Percentiles rank a stretch among this genome's conserved stretches.
These are phyloP conservation scores for Dyspetes luteomarginatus DNA, from an alignment of 2,888 invertebrate species.

Conservation along the genomic window DNA sequence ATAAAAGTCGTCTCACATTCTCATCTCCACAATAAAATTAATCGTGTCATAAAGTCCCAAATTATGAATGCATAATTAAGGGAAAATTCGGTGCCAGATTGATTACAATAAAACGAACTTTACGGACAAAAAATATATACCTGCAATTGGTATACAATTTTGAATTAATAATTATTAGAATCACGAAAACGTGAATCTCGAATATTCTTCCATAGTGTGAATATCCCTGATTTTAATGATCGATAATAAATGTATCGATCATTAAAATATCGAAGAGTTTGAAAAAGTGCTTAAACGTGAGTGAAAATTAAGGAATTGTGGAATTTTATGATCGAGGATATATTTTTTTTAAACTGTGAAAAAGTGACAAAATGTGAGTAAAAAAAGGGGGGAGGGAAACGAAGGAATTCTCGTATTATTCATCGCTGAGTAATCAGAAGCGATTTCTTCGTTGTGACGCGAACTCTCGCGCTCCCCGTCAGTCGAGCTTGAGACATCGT, in stretches of 20 bases:
- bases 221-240: no score
- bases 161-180: no score
- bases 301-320: no score
- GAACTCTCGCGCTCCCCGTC: background rate
- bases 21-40: background rate
- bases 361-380: background rate
- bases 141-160: no score
- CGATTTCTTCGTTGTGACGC: slow-evolving; percentile 24
- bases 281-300: no score
- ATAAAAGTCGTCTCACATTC: background rate
- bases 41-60: background rate
- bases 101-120: no score
- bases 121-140: no score
- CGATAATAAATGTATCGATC: no score
- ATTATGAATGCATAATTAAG: background rate
- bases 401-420: background rate
- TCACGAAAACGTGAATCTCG: no score
- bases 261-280: no score
- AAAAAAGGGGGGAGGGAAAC: background rate
- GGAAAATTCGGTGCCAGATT: background rate
- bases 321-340: background rate
- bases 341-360: background rate
- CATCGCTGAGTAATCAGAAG: slow-evolving; percentile 37
- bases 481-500: slow-evolving; percentile 36
- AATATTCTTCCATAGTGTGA: no score